These are phyloP conservation scores for Bombus confusus DNA, from an alignment of 1,140 invertebrate genomes.

Conservation along the genomic window DNA sequence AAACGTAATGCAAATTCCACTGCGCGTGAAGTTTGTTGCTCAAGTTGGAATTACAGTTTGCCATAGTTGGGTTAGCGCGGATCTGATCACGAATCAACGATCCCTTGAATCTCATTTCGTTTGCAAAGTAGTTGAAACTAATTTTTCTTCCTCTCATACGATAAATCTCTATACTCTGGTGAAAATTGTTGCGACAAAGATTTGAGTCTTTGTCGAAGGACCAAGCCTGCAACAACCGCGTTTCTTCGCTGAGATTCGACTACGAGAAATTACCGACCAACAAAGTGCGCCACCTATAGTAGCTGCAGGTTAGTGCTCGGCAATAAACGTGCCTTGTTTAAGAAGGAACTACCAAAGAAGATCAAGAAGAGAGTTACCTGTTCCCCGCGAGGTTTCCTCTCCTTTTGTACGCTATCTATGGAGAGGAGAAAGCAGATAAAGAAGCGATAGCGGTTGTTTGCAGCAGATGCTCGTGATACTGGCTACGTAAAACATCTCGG, in stretches of 20 bases:
- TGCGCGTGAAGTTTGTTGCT: background rate
- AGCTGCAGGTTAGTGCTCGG: background rate
- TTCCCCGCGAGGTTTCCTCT: background rate
- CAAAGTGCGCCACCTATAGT: background rate
- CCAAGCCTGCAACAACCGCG: background rate
- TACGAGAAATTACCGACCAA: background rate
- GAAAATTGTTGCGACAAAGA: background rate
- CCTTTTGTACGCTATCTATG: background rate
- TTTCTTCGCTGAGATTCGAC: background rate
- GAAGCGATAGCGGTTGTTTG: background rate
- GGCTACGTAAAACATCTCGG: constrained; percentile 57
- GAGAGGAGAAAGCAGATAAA: background rate
- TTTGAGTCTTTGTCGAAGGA: background rate
- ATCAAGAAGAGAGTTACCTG: background rate
- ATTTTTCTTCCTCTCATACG: background rate
- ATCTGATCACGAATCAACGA: background rate
- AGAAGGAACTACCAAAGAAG: background rate
- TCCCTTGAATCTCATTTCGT: background rate
- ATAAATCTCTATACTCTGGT: background rate
- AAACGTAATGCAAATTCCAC: background rate
- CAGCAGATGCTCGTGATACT: background rate
- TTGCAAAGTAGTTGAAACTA: background rate
- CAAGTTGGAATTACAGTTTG: background rate
- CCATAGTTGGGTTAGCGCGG: background rate
- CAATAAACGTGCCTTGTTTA: background rate